phyloP scores from a whole-genome alignment of 2,797 vertebrate species.

The Lepilemur septentrionalis region DNA sequence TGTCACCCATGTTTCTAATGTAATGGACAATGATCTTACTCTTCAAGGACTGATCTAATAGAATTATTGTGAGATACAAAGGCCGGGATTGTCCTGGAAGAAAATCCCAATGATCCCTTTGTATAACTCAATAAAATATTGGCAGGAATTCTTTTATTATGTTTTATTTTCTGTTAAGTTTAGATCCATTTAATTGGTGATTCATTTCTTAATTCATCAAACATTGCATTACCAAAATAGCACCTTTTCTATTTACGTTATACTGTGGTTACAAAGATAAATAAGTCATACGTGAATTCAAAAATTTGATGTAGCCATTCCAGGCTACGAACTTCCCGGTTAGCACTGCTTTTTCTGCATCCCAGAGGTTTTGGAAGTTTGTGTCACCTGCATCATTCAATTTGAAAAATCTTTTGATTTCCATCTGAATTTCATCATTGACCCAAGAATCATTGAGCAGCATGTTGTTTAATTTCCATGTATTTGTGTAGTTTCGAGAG shows the following conservation, averaged over 20 bases:
- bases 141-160: background rate
- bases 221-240: background rate
- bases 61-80: background rate
- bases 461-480: background rate
- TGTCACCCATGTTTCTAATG: background rate
- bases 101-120: background rate
- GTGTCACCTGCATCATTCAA: background rate
- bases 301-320: background rate
- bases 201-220: conserved; percentile 30
- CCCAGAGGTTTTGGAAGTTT: background rate
- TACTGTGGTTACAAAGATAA: background rate
- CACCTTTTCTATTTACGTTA: background rate
- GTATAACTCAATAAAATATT: background rate
- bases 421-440: background rate
- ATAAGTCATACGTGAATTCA: background rate
- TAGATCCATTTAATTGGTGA: background rate
- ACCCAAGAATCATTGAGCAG: background rate
- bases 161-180: conserved; percentile 2
- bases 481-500: background rate
- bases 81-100: background rate
- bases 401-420: background rate
- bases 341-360: background rate
- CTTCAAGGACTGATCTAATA: background rate
- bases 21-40: background rate
- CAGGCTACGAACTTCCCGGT: background rate